Evolutionary conservation across 53 echinoderm and acorn worm species (phyloP), one percentile per base, ranked within the genome.

Genomic region (Patiria pectinifera): DNA sequence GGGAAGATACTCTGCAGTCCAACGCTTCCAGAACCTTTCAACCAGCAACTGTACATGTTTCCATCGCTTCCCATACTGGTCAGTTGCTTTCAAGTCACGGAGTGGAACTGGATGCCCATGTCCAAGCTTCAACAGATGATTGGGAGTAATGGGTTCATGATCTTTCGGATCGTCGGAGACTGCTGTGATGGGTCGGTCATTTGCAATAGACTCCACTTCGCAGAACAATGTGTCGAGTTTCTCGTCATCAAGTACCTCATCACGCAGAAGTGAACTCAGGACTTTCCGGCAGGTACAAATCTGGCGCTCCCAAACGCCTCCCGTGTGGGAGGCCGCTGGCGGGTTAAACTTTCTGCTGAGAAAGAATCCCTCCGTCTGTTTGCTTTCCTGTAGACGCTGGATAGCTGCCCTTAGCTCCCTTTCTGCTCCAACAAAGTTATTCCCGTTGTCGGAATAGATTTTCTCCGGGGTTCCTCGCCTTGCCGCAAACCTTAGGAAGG

Each of bases 401-500:
- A 97, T 71, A 4, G 85, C 93, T 19, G 77, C 71, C 24, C 82
- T 91, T 11, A 95, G 87, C 69, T 97, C 94, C 19, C 82, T 93
- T 43, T 93, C 93, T 13, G 92, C 94, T 21, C 97, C 97, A 45
- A 95, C 89, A n/a, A 97, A 93, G 75, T 95, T 95, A 4, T 95
- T 91, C n/a, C 97, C 97, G 45, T 95, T 95, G 70, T 96, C 96
- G 14, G 91, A 91, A 5, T 76, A 66, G 15, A 91, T 45, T 21
- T n/a, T 24, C 21, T 45, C 26, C 3, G 84, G 89, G 3, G 19
- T 82, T 58, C 76, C 89, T 43, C 93, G 21, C 61, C 93, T 89
- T 11, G 93, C 93, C 5, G 87, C 69, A 82, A 93, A 93, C 60
- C 93, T 71, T 47, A 82, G 69, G 16, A 93, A 58, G 43, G 83